Conservation (phyloP, 2,797 vertebrate genomes). For the Tympanoctomys barrerae region DNA sequence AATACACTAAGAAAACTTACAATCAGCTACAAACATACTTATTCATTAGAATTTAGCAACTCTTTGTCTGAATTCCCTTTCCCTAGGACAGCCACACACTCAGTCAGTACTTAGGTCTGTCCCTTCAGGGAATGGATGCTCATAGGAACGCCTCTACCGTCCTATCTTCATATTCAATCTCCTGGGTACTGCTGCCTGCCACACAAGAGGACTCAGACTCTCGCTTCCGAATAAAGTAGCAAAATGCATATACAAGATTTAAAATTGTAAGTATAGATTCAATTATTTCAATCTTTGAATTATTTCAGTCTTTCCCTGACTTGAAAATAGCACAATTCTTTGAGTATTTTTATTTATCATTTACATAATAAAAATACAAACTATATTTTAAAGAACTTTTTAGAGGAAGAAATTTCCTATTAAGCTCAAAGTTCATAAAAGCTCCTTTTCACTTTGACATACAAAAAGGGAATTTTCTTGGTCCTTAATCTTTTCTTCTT, state of each 20-base stretch:
- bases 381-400: conserved; percentile 47
- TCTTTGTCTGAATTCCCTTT: not conserved
- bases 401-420: conserved; percentile 22
- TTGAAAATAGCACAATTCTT: not conserved
- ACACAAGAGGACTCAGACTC: not conserved
- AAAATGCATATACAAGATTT: not conserved
- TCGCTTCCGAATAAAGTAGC: not conserved
- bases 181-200: not conserved
- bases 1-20: not conserved
- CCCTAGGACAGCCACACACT: not conserved
- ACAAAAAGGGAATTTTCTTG: conserved; percentile 18
- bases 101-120: not conserved
- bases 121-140: not conserved
- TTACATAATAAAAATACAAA: not conserved
- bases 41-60: not conserved
- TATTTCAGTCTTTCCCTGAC: not conserved
- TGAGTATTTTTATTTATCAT: not conserved
- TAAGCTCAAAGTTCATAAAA: conserved; percentile 25
- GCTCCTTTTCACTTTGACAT: conserved; percentile 53
- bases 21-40: conserved; percentile 3
- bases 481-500: conserved; percentile 59
- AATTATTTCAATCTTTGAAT: conserved; percentile 33
- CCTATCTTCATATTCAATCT: not conserved
- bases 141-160: not conserved
- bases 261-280: not conserved